These are phyloP conservation scores for Romanogobio albipinnatus DNA, from an alignment of 2,113 vertebrate species.

Conservation along the genomic window DNA sequence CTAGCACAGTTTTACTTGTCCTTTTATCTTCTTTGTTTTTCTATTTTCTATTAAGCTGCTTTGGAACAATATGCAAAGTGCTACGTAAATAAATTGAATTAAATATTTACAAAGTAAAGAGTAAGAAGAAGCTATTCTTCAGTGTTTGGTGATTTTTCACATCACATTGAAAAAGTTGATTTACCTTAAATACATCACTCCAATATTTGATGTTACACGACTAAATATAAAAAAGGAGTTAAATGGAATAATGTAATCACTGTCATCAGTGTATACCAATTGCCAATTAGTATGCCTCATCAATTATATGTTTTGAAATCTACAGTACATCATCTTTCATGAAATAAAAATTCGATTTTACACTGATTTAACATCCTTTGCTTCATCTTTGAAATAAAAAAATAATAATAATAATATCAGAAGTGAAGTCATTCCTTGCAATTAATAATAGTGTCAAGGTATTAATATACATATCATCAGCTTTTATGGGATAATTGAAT, in stretches of 20 bases:
- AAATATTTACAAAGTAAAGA: slow-evolving; percentile 9
- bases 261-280: neutral
- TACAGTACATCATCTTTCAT: neutral
- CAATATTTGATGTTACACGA: neutral
- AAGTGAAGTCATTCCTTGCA: neutral
- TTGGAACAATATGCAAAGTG: neutral
- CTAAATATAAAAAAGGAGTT: neutral
- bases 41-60: neutral
- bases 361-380: neutral
- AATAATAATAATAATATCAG: neutral
- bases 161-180: neutral
- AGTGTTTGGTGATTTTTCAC: neutral
- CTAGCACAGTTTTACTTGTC: neutral
- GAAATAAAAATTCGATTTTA: neutral
- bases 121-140: neutral
- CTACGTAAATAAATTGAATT: neutral
- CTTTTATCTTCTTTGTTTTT: slow-evolving; percentile 1
- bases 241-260: neutral
- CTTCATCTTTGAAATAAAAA: neutral
- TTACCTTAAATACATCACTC: neutral
- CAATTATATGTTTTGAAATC: neutral
- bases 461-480: neutral
- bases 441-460: neutral
- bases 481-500: neutral
- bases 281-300: neutral